These are phyloP conservation scores for Drosophila dunni DNA, from an alignment of 1,140 invertebrate species.

Conservation along the genomic window DNA sequence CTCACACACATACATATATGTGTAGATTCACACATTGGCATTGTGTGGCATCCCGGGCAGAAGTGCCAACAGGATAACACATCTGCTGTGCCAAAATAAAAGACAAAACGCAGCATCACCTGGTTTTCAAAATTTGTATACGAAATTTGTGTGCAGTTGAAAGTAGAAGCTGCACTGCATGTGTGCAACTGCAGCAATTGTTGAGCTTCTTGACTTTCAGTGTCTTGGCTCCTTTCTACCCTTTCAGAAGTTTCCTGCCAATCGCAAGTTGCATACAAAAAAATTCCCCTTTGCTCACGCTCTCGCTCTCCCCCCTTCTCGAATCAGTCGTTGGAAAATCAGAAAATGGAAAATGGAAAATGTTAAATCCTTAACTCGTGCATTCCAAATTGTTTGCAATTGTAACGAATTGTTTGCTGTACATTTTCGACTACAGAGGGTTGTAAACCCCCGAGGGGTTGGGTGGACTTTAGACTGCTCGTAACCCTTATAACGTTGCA, in stretches of 20 bases:
- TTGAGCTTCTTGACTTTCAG: constrained; percentile 72
- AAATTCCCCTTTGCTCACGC: neutral
- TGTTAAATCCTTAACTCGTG: constrained; percentile 65
- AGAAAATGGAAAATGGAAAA: constrained; percentile 43
- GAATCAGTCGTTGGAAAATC: neutral
- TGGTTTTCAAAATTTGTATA: constrained; percentile 46
- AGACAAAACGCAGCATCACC: constrained; percentile 60
- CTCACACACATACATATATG: constrained; percentile 15
- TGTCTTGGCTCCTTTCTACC: constrained; percentile 26
- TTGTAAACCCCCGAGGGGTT: constrained; percentile 39
- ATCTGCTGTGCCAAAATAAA: constrained; percentile 53
- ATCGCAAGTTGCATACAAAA: constrained; percentile 38
- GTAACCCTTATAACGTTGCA: constrained; percentile 58
- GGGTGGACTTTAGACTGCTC: constrained; percentile 18
- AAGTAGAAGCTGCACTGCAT: neutral
- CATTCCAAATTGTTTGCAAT: constrained; percentile 58
- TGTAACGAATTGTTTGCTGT: constrained; percentile 68
- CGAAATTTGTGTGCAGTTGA: neutral
- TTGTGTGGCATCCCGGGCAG: constrained; percentile 44
- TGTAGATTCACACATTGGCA: constrained; percentile 68
- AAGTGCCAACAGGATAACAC: constrained; percentile 51
- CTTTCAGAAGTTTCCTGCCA: constrained; percentile 38
- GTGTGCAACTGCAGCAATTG: constrained; percentile 3
- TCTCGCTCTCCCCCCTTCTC: constrained; percentile 4
- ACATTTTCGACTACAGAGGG: constrained; percentile 32